Base-by-base conservation (phyloP, 1,140 invertebrate genomes). In the Hormaphis cornu region DNA sequence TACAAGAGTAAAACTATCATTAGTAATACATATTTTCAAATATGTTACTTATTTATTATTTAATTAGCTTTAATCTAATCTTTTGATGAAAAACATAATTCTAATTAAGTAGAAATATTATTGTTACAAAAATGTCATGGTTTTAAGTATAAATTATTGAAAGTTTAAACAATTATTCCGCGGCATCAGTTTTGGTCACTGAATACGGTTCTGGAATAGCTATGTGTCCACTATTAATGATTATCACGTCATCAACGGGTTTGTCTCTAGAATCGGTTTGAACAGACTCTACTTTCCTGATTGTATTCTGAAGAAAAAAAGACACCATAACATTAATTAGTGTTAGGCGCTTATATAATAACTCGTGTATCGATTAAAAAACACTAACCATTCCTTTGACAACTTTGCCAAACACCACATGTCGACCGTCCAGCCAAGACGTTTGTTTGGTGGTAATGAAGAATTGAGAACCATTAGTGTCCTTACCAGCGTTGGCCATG, bases 391-490 rank as follows among this genome's bases (percentile, higher is more conserved):
- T 95, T 80, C 93, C 93, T 74, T 87, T 86, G 26, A 95, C 73
- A 53, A 97, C 78, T 83, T 97, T 97, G 70, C 96, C 97, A 79
- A 98, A 99, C 18, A 99, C 96, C 73, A 97, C 94, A 77, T 99
- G 97, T 78, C 89, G 85, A 18, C 92, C 92, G 82, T 98, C 93
- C 35, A 98, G 82, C 97, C 97, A 99, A 26, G 89, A 81, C 14
- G 96, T 98, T 75, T 89, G 84, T 72, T 90, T 90, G 2, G 87
- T 88, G 18, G 93, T 96, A 76, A 98, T 95, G 77, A 98, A 99
- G 81, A 99, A 99, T 77, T 99, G 96, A 24, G 93, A 97, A 26
- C 96, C 96, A 81, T 98, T 99, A 37, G 96, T 97, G 78, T 98
- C 92, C 79, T 93, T 92, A 66, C 90, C 91, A 78, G 93, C 90